Base-by-base conservation (phyloP, 2,888 invertebrate species). In the Tuberolachnus salignus region DNA sequence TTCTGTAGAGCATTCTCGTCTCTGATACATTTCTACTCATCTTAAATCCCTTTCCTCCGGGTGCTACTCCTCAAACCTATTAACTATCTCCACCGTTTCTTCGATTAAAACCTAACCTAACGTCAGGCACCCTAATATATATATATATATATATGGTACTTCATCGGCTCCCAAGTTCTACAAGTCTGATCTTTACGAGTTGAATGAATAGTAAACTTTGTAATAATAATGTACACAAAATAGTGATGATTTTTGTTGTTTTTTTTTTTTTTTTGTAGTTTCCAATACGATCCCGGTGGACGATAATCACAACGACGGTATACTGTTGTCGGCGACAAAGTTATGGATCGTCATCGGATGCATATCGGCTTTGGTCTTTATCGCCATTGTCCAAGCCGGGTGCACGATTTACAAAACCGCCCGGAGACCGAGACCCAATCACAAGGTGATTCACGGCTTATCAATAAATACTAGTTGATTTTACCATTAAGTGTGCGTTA, bases 291-390 rank as follows among this genome's bases (percentile, higher is more conserved):
- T 87, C 0, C 82, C 85, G 0, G 87, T 87, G 21, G 87, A 87
- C 26, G 85, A 86, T 51, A 67, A 87, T 3, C 85, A 86, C 21
- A 85, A 85, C 85, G 3, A 86, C 86, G 44, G 84, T 85, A 55
- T 92, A 88, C 88, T 92, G 89, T 86, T 92, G 64, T 90, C 92
- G 0, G 90, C 90, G 83, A 90, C 91, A 19, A 92, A 94, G 84
- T 87, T 94, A 81, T 94, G 93, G 87, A 91, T 93, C 81, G 93
- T 95, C 59, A 87, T 93, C 81, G 95, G 92, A 10, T 93, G 94
- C 83, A 91, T 95, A 80, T 91, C 89, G 0, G 94, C 94, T 0
- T 86, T 96, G 61, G 87, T 95, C 49, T 87, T 94, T 23, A 89
- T 95, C 57, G 93, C 94, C 0, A 83, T 95, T 14, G 87, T 95